A percentile compares a stretch with the other conserved stretches of the same genome.
phyloP scores from a whole-genome alignment of 1,140 invertebrate genomes.

The Orius insidiosus region DNA sequence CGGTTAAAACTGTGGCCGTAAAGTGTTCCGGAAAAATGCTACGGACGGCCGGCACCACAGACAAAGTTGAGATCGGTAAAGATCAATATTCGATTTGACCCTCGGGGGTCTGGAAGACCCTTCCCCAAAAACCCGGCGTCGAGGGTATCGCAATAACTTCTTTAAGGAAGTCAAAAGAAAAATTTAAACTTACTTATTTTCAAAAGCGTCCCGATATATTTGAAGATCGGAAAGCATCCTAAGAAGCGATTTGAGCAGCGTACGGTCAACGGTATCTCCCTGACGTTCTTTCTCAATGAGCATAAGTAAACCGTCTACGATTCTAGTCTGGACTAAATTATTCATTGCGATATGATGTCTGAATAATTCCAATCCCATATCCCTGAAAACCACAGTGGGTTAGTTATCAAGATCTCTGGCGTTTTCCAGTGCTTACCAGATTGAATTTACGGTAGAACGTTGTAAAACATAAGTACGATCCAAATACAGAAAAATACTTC shows the following conservation, averaged over 20 bases:
- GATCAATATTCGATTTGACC: too few species aligned
- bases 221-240: conserved; percentile 94
- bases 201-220: conserved; percentile 91
- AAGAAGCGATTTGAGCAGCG: conserved; percentile 81
- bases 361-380: conserved; percentile 93
- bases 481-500: conserved; percentile 94
- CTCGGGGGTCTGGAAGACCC: too few species aligned
- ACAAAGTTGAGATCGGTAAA: too few species aligned
- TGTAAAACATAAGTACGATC: conserved; percentile 95
- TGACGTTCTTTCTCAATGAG: conserved; percentile 87
- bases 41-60: too few species aligned
- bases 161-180: too few species aligned
- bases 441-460: conserved; percentile 81
- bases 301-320: conserved; percentile 85
- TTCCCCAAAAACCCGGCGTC: too few species aligned
- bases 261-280: conserved; percentile 86
- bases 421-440: conserved; percentile 70
- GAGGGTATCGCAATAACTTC: too few species aligned
- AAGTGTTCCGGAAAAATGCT: too few species aligned
- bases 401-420: too few species aligned
- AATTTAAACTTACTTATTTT: conserved; percentile 48
- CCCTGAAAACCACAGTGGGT: too few species aligned
- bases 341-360: conserved; percentile 84
- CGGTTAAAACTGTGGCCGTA: too few species aligned
- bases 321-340: conserved; percentile 73